phyloP scores from a whole-genome alignment of 2,113 vertebrate species.

The Channa maculata region DNA sequence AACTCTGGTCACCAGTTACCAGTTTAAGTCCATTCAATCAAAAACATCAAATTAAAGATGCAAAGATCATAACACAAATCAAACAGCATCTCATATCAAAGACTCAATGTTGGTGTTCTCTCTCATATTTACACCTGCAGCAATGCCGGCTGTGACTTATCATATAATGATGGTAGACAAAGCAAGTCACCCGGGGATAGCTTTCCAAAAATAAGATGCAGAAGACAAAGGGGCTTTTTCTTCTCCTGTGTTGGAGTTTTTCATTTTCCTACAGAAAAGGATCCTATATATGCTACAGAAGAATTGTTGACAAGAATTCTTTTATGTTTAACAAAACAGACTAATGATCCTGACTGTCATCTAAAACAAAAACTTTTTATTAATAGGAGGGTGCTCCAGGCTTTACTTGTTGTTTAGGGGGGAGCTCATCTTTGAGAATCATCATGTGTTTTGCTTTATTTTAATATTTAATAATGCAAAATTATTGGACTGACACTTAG shows the following conservation, averaged over 20 bases:
- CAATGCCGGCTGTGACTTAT: constrained; percentile 47
- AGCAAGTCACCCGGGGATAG: constrained; percentile 35
- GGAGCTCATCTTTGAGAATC: not conserved
- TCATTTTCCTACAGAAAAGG: constrained; percentile 3
- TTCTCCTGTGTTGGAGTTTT: constrained; percentile 54
- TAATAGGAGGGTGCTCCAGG: constrained; percentile 14
- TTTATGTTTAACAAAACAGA: constrained; percentile 34
- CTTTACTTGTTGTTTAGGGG: constrained; percentile 31
- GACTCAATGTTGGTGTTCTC: not conserved
- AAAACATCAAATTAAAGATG: not conserved
- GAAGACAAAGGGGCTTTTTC: constrained; percentile 18
- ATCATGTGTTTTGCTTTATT: constrained; percentile 27
- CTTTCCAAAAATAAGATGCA: constrained; percentile 52
- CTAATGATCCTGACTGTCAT: constrained; percentile 24
- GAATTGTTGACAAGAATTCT: constrained; percentile 34
- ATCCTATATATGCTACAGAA: constrained; percentile 4
- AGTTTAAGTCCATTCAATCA: not conserved
- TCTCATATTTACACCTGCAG: constrained; percentile 42
- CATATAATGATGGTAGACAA: constrained; percentile 48
- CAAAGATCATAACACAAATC: not conserved
- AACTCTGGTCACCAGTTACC: not conserved
- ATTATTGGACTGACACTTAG: not conserved
- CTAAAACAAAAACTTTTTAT: constrained; percentile 38
- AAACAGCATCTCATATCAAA: constrained; percentile 5
- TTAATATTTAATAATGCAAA: constrained; percentile 25